These are phyloP conservation scores for Eurytoma californica DNA, from an alignment of 2,888 invertebrate genomes.

Conservation along the genomic window DNA sequence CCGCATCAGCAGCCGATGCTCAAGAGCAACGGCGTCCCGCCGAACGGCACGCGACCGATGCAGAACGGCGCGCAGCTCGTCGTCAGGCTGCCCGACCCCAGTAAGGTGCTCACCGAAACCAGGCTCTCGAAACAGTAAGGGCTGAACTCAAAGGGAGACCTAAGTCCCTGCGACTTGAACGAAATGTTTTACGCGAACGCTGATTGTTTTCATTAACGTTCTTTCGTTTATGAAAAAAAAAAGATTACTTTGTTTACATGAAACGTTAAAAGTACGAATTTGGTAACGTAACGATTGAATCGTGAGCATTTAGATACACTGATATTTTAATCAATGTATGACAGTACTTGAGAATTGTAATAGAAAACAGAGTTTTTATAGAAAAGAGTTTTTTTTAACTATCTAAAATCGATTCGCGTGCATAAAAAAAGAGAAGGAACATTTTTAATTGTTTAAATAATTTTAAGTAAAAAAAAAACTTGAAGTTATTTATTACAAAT, in stretches of 20 bases:
- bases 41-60: constrained; percentile 66
- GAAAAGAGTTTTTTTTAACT: too few relatives aligned
- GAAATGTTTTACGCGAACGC: neutral
- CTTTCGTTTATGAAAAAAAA: neutral
- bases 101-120: constrained; percentile 70
- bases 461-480: constrained; percentile 6
- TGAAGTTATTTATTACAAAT: constrained; percentile 7
- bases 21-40: constrained; percentile 21
- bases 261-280: too few relatives aligned
- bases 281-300: too few relatives aligned
- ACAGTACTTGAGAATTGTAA: too few relatives aligned
- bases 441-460: constrained; percentile 14
- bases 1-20: constrained; percentile 53
- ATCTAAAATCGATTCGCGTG: neutral
- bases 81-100: constrained; percentile 72
- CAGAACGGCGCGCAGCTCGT: constrained; percentile 73
- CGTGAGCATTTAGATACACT: too few relatives aligned
- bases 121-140: constrained; percentile 66
- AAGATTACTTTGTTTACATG: too few relatives aligned
- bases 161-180: neutral
- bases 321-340: too few relatives aligned
- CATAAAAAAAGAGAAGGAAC: constrained; percentile 16
- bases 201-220: neutral
- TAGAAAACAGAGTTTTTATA: too few relatives aligned
- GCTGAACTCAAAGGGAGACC: neutral